A percentile compares a stretch with the other conserved stretches of the same genome.
Evolutionary conservation across 2,797 vertebrate species (phyloP).

Genomic region (Centroberyx gerrardi): DNA sequence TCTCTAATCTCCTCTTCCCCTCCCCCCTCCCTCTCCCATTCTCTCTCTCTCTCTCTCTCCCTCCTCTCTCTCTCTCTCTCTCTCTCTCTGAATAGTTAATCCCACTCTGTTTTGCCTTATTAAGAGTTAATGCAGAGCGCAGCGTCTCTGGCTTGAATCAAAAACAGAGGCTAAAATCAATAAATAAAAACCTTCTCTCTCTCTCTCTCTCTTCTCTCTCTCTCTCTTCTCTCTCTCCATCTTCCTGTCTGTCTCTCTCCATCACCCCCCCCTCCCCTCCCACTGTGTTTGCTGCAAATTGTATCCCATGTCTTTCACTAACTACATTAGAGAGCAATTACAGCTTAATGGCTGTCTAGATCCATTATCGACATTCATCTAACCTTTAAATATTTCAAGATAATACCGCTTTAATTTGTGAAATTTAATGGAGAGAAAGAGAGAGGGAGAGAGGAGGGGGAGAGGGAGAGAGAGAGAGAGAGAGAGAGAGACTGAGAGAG

Average conservation of each 20-base stretch:
- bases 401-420: conserved; percentile 93
- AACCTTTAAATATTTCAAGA: conserved; percentile 98
- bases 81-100: conserved; percentile 47
- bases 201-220: not conserved
- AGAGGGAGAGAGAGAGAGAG: not conserved
- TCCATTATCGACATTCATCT: conserved; percentile 95
- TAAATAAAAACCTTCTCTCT: conserved; percentile 46
- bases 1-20: too few relatives aligned
- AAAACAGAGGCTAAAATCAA: conserved; percentile 53
- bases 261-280: conserved; percentile 30
- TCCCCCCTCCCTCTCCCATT: conserved; percentile 10
- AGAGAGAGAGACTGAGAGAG: not conserved
- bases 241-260: not conserved
- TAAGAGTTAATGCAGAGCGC: conserved; percentile 63
- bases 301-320: conserved; percentile 92
- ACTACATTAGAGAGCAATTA: conserved; percentile 96
- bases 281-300: conserved; percentile 88
- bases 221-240: too few relatives aligned
- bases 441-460: conserved; percentile 78
- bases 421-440: conserved; percentile 89
- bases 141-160: conserved; percentile 66
- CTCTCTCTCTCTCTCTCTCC: not conserved
- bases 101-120: conserved; percentile 59
- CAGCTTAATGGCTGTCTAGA: conserved; percentile 94
- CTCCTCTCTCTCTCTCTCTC: conserved; percentile 10